Evolutionary conservation across 1,140 invertebrate species (phyloP).

Genomic region (Drosophila rufa): DNA sequence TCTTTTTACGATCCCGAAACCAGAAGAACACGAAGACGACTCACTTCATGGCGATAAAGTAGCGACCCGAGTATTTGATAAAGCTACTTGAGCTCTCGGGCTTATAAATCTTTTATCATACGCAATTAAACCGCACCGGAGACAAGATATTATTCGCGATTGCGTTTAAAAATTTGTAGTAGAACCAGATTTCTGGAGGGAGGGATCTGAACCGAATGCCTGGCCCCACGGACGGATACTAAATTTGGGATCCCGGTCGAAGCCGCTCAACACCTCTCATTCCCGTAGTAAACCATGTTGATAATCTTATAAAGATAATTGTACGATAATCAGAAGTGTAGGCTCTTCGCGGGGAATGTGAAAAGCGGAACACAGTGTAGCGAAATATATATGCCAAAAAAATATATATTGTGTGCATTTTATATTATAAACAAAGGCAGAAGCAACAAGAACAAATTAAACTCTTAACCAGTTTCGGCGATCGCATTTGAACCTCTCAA

Average conservation of each 20-base stretch:
- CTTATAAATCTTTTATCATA: constrained; percentile 72
- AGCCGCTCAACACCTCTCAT: constrained; percentile 40
- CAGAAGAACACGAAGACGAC: constrained; percentile 43
- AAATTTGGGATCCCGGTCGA: constrained; percentile 53
- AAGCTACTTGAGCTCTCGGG: constrained; percentile 53
- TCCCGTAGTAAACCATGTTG: constrained; percentile 26
- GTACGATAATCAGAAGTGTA: constrained; percentile 26
- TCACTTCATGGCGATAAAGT: constrained; percentile 64
- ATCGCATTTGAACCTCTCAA: constrained; percentile 27
- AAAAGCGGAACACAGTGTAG: neutral
- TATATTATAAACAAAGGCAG: constrained; percentile 9
- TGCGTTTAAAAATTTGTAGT: neutral
- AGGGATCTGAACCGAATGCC: constrained; percentile 40
- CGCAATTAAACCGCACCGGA: constrained; percentile 26
- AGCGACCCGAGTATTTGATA: constrained; percentile 52
- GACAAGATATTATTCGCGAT: constrained; percentile 26
- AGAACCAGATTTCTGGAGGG: neutral
- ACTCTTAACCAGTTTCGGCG: constrained; percentile 35
- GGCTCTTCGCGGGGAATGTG: neutral
- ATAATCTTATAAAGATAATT: constrained; percentile 56
- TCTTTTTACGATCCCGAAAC: constrained; percentile 35
- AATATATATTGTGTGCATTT: constrained; percentile 25
- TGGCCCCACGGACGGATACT: constrained; percentile 54
- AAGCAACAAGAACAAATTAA: constrained; percentile 3
- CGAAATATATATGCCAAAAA: constrained; percentile 19